Base-by-base conservation (phyloP, 2,113 vertebrate species). In the Lamprologus tigripictilis region DNA sequence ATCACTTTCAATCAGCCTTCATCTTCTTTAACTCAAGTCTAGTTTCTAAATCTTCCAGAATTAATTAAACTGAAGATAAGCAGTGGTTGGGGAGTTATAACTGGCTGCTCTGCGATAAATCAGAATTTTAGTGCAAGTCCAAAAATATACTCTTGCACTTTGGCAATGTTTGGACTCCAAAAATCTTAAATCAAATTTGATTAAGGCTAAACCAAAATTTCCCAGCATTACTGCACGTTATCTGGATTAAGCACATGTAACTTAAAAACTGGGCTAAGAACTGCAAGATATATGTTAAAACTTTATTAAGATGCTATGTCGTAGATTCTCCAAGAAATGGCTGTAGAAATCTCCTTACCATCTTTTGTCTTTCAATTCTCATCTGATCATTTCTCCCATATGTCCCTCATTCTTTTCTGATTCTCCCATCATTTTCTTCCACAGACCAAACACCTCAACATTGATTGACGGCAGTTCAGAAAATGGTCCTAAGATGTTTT, bases 361-460 rank as follows among this genome's bases (percentile, higher is more conserved):
- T 21, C 42, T 31, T 63, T 66, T 10, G 31, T 23, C 11, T 83
- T 28, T 49, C 14, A 66, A 4, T 12, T 37, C 14, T 92, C 26
- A 4, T 49, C 23, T 78, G 45, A 47, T 49, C 23, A 31, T 47
- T 68, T 31, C 37, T 51, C 14, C 16, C 7, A 61, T 11, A 33
- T 66, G 54, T 76, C 4, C 78, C 51, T 57, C 10, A 68, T 81
- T 58, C 8, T 31, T 4, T 11, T 47, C 37, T 49, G 9, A 76
- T 76, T 87, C 23, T 76, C 11, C 8, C 23, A 10, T 23, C 40
- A 2, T 88, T 89, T 66, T 79, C 16, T 84, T 68, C 3, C 45
- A 71, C 84, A 96, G 94, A 53, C 47, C 71, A 35, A 96, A 96
- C 92, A 49, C 66, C 58, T 96, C 93, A 53, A 80, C 92, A 33